These are phyloP conservation scores for Caenorhabditis angaria DNA, from an alignment of 2,888 invertebrate genomes.

Conservation along the genomic window DNA sequence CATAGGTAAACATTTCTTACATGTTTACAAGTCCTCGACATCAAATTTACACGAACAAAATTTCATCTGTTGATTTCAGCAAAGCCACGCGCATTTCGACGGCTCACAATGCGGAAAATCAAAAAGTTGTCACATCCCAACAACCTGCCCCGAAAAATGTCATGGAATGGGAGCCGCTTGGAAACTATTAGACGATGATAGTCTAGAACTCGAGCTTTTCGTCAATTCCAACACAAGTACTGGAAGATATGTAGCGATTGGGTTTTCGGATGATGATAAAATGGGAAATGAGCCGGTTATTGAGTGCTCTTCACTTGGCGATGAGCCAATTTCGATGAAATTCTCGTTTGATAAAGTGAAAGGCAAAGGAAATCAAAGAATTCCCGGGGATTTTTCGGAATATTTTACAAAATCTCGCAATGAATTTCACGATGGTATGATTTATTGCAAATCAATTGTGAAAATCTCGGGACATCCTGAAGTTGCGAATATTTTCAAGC, in stretches of 20 bases:
- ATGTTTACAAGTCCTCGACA: too few species aligned
- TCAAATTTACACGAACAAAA: too few species aligned
- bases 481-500: constrained; percentile 36
- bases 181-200: constrained; percentile 27
- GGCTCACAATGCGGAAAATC: constrained; percentile 45
- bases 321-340: constrained; percentile 35
- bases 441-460: constrained; percentile 39
- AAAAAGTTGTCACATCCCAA: constrained; percentile 51
- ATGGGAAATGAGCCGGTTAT: constrained; percentile 50
- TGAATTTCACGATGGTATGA: constrained; percentile 28
- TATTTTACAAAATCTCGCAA: constrained; percentile 26
- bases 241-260: constrained; percentile 54
- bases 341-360: constrained; percentile 44
- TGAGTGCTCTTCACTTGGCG: constrained; percentile 52
- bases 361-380: constrained; percentile 33
- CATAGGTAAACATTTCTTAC: too few species aligned
- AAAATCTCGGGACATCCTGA: constrained; percentile 20
- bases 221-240: constrained; percentile 27
- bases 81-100: constrained; percentile 47
- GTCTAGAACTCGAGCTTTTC: constrained; percentile 36
- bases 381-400: constrained; percentile 22
- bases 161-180: constrained; percentile 28
- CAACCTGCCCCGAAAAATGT: constrained; percentile 23
- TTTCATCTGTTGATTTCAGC: too few species aligned
- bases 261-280: constrained; percentile 53